Percentiles rank a stretch among this genome's conserved stretches.
Conservation (phyloP, 2,888 invertebrate genomes). For the Ypsolopha sequella region DNA sequence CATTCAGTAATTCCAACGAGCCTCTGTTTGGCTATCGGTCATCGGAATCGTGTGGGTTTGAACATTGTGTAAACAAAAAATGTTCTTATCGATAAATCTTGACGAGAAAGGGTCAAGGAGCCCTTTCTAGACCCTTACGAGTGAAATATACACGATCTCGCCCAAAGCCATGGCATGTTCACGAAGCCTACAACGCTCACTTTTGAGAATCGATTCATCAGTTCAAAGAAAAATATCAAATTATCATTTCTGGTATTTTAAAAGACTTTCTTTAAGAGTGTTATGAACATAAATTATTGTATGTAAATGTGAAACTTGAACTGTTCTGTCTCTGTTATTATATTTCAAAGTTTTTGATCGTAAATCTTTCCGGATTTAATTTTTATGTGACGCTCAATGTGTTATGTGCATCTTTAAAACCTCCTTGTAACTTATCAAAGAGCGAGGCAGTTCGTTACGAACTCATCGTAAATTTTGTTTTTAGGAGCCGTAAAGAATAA, state of each 20-base stretch:
- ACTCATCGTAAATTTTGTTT: neutral
- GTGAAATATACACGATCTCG: neutral
- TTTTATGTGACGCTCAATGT: constrained; percentile 42
- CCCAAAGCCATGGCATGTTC: neutral
- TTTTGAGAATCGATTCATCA: neutral
- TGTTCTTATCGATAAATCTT: constrained; percentile 6
- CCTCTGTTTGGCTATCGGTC: constrained; percentile 13
- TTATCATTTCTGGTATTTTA: constrained; percentile 2
- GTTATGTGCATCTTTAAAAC: constrained; percentile 1
- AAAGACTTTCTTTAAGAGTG: constrained; percentile 19
- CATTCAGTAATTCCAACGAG: constrained; percentile 33
- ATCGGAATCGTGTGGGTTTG: constrained; percentile 10
- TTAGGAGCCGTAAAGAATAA: too few relatives aligned
- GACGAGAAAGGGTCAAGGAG: neutral
- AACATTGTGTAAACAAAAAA: constrained; percentile 32
- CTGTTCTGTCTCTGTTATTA: constrained; percentile 41
- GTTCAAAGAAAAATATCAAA: neutral
- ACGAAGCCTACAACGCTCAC: neutral
- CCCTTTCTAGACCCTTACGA: too few relatives aligned
- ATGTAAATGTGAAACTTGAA: constrained; percentile 44
- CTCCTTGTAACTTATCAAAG: neutral
- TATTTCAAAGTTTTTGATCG: constrained; percentile 55
- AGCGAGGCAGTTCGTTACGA: neutral
- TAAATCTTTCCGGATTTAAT: constrained; percentile 57
- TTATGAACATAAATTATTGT: constrained; percentile 50